Conservation (phyloP, 2,113 vertebrate genomes). For the Mormyrus iriodes region DNA sequence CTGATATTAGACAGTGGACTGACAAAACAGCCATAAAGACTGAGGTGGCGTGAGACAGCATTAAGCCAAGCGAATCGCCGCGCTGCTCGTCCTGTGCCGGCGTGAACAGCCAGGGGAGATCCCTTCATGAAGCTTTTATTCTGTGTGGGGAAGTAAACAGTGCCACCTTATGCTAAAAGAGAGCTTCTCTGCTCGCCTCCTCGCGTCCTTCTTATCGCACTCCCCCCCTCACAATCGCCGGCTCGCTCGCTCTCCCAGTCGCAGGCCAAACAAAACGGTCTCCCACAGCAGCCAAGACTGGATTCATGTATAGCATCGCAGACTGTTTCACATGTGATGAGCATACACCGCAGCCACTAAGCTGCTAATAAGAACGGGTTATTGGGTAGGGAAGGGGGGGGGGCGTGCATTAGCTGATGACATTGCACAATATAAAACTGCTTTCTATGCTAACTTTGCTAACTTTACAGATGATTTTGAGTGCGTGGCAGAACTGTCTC, state of each 20-base stretch:
- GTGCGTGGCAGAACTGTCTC: background rate
- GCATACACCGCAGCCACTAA: background rate
- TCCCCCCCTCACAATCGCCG: background rate
- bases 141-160: conserved; percentile 22
- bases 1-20: background rate
- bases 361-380: background rate
- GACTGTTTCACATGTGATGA: background rate
- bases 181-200: background rate
- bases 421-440: background rate
- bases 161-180: conserved; percentile 30
- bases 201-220: background rate
- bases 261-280: background rate
- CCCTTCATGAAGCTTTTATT: background rate
- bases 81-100: background rate
- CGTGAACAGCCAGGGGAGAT: background rate
- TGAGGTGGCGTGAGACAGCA: background rate
- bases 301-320: background rate
- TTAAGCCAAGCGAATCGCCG: background rate
- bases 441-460: background rate
- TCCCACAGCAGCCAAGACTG: background rate
- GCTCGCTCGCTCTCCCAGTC: background rate
- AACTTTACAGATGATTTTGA: background rate
- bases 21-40: background rate
- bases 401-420: background rate
- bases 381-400: background rate